phyloP scores from a whole-genome alignment of 2,888 invertebrate genomes.

The Nineta flava region DNA sequence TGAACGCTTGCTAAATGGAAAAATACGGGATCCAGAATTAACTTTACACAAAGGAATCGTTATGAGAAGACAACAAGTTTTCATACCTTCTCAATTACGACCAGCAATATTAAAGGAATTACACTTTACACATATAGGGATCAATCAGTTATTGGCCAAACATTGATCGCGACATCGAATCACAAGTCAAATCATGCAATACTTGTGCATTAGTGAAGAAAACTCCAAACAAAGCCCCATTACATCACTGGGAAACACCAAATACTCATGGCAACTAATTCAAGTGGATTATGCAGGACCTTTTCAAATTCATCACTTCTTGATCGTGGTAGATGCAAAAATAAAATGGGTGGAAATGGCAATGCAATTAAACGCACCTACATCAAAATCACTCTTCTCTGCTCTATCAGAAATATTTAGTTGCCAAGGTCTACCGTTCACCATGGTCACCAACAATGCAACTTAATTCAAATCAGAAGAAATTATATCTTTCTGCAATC shows the following conservation, averaged over 20 bases:
- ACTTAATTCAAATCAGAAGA: neutral
- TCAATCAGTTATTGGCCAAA: neutral
- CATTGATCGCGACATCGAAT: neutral
- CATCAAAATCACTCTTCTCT: neutral
- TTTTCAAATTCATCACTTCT: neutral
- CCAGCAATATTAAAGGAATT: neutral
- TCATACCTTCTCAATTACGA: neutral
- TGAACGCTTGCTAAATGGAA: neutral
- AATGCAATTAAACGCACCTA: neutral
- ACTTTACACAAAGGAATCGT: neutral
- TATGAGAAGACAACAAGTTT: neutral
- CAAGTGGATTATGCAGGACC: neutral
- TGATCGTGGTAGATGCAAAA: neutral
- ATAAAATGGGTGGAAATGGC: neutral
- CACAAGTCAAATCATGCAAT: neutral
- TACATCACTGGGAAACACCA: neutral
- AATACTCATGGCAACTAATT: neutral
- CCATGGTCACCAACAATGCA: neutral
- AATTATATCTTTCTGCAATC: neutral
- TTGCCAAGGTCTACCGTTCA: neutral
- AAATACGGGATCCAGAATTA: neutral
- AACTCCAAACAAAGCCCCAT: neutral
- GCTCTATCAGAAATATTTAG: neutral
- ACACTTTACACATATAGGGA: neutral
- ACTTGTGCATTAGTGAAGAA: neutral